Evolutionary conservation across 2,888 invertebrate genomes (phyloP), one percentile per base, ranked within the genome.

Genomic region (Phengaris arion): DNA sequence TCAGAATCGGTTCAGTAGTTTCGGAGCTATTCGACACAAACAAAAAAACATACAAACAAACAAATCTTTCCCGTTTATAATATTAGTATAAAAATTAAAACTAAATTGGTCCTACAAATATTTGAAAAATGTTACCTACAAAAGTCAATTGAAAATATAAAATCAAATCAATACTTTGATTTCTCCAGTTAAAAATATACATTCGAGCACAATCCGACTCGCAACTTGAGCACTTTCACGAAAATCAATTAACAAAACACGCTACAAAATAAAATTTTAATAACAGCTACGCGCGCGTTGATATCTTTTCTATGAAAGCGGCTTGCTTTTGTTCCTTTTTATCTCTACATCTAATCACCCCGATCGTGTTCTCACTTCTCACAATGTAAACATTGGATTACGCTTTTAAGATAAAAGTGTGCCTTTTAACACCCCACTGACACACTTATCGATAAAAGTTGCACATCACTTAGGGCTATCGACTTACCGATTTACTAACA

Each of bases 221-320:
- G 82, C 80, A 82, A 82, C 79, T 80, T 80, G 80, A 82, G 81
- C 80, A 77, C 79, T 79, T 80, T 79, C 80, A 79, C 80, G 78
- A 80, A 82, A 80, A 82, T 81, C 81, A 83, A 82, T 82, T 79
- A 81, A 81, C 80, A 82, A 82, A 82, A 81, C 75, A 70, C 68
- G 82, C 81, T 78, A 80, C 82, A 82, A 82, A 81, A 79, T 75
- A 79, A 81, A 79, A 79, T 79, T 80, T 45, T 54, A 83, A 81
- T 82, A 82, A 82, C 82, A 80, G 85, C 87, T 35, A 84, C 91
- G 92, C 80, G 85, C 87, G 84, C 92, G 92, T 93, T 90, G 88
- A 91, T 86, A 84, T 92, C 92, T 92, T 92, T 90, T 90, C 85
- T 91, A 89, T 74, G 85, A 83, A 48, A 72, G 72, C 54, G 52